Percentiles rank a stretch among this genome's conserved stretches.
These are phyloP conservation scores for Macrosoma leucophasiata DNA, from an alignment of 2,888 invertebrate genomes.

Conservation along the genomic window DNA sequence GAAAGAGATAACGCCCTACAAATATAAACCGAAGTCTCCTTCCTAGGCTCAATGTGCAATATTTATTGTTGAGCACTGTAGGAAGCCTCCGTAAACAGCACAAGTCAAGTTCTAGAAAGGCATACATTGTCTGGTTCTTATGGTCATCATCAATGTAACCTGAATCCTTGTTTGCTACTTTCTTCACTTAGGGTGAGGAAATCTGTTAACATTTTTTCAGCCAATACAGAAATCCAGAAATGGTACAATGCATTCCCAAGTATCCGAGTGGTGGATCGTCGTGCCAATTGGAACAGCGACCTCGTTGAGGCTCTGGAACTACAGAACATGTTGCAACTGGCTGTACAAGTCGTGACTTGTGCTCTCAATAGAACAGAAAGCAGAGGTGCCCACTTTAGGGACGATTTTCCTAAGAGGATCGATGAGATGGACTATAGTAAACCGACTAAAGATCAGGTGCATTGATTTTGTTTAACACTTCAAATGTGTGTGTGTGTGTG, in stretches of 20 bases:
- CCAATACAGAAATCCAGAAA: slow-evolving; percentile 76
- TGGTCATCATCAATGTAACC: no score
- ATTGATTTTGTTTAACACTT: neutral
- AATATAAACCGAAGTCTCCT: no score
- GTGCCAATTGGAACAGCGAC: slow-evolving; percentile 96
- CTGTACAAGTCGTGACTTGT: slow-evolving; percentile 85
- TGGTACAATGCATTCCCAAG: slow-evolving; percentile 84
- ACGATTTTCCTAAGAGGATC: slow-evolving; percentile 90
- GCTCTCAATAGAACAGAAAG: slow-evolving; percentile 97
- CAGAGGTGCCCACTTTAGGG: slow-evolving; percentile 98
- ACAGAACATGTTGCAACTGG: slow-evolving; percentile 95
- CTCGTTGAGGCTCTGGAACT: slow-evolving; percentile 95
- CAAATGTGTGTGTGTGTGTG: neutral
- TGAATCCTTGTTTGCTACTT: no score
- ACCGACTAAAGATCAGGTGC: slow-evolving; percentile 85
- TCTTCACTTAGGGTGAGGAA: no score
- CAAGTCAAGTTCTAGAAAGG: no score
- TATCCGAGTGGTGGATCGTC: slow-evolving; percentile 82
- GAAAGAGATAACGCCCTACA: no score
- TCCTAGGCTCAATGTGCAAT: no score
- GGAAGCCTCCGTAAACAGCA: no score
- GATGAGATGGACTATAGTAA: slow-evolving; percentile 97
- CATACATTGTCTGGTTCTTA: no score
- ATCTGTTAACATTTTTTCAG: slow-evolving; percentile 29
- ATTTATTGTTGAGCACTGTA: no score